Conservation (phyloP, 2,888 invertebrate genomes). For the Morpho deidamia region DNA sequence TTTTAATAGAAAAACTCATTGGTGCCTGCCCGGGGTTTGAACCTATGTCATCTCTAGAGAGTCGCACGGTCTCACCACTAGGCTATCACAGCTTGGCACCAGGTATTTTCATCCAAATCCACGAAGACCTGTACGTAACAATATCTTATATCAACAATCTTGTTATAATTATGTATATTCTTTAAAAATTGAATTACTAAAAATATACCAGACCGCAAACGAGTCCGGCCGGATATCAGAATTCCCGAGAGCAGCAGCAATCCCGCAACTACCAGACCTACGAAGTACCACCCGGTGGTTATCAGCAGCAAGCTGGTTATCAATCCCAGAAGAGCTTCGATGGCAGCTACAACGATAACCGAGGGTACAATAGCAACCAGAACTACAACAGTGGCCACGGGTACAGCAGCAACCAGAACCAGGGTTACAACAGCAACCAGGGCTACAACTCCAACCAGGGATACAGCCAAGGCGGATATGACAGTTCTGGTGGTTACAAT, state of each 20-base stretch:
- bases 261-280: conserved; percentile 53
- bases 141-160: no score
- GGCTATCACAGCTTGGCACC: no score
- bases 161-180: no score
- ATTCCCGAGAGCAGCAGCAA: conserved; percentile 35
- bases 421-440: conserved; percentile 26
- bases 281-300: conserved; percentile 59
- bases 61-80: no score
- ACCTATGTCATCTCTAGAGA: no score
- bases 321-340: conserved; percentile 26
- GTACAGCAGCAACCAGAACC: conserved; percentile 15
- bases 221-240: conserved; percentile 40
- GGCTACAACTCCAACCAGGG: conserved; percentile 32
- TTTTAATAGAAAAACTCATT: no score
- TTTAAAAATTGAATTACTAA: no score
- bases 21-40: no score
- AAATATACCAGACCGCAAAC: conserved; percentile 43
- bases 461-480: conserved; percentile 30
- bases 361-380: conserved; percentile 18
- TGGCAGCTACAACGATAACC: conserved; percentile 18
- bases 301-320: conserved; percentile 30
- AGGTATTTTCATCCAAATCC: no score
- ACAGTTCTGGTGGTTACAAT: conserved; percentile 31
- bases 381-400: conserved; percentile 11
- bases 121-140: no score